Evolutionary conservation across 2,888 invertebrate species (phyloP), one percentile per base, ranked within the genome.

Genomic region (Acronicta leporina): DNA sequence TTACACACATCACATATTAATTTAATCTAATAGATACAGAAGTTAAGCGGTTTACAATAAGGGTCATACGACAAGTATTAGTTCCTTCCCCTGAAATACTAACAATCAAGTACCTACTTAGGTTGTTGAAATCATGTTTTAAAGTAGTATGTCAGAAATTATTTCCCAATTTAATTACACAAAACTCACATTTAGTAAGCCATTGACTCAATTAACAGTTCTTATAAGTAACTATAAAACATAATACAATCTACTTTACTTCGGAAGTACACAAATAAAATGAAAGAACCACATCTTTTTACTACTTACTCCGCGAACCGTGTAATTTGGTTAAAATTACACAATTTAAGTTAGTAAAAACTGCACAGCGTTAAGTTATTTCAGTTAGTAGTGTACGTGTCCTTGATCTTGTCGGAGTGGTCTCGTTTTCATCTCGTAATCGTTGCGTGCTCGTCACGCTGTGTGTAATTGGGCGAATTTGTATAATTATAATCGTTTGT

Each of bases 321-420:
- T 66, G 40, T 65, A 68, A 62, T 49, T 63, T 14, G 49, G 33
- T 65, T 63, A 44, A 48, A 42, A 33, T 77, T 63, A 61, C 64
- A 35, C 60, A 75, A 20, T 20, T 20, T 20, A 20, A 72, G 13
- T 11, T 27, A 30, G 56, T 50, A 59, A 52, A 48, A 73, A n/a
- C n/a, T 38, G 52, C 8, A 33, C 25, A 45, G 52, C 55, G 47
- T 55, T 25, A 67, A 68, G 55, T 47, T 73, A 73, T 59, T 68
- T 47, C 41, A 13, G 42, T 48, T 55, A 76, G 69, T 78, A 80
- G 66, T 72, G 72, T 58, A 44, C 71, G 68, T 54, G 81, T 49
- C 87, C 88, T 87, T 88, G 88, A 88, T 83, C 87, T 88, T 88
- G 88, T 9, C 25, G 14, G 20, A 38, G 48, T 20, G 47, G 30